Base-by-base conservation (phyloP, 64 coral and sea anemone genomes). In the Pachyseris speciosa region DNA sequence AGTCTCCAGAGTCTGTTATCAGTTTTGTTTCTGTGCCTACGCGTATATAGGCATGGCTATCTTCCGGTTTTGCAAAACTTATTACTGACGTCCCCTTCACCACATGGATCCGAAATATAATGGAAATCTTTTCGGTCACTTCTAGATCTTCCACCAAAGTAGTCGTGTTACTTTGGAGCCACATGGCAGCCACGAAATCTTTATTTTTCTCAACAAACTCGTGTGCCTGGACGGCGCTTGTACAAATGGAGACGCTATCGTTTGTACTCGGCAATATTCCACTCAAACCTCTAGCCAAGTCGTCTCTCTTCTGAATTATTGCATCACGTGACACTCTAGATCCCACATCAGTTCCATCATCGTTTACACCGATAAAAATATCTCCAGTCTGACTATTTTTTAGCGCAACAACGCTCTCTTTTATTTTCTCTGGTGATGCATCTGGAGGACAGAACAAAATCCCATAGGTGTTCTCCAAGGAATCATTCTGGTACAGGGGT, bases 171-270 rank as follows among this genome's bases (percentile, higher is more conserved):
- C 29, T 30, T 6, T 63, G 63, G 19, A 95, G 52, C 69, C 70
- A 85, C 93, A 95, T 90, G 2, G 77, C 57, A 24, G 78, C 87
- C 20, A 95, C 93, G 77, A 95, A 95, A 39, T 84, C 68, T 63
- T 80, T 79, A 5, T 68, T 49, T 26, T 50, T 90, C 0, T 72
- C 50, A 10, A 68, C 89, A 71, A 86, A 49, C 29, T 86, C 87
- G 26, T 49, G 68, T 37, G 88, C 88, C 17, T 80, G 15, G 6
- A 45, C 74, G 9, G 83, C 81, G 70, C 57, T 86, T 8, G 38
- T 57, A 47, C 93, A 91, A 60, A 95, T 31, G 4, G 42, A 42
- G 16, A 90, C 79, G 45, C 50, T 50, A 30, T 84, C 37, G 39
- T 86, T 55, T 1, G 84, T 70, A 60, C 39, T 25, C 39, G 93